Evolutionary conservation across 2,113 vertebrate genomes (phyloP).

Genomic region (Larimichthys crocea): DNA sequence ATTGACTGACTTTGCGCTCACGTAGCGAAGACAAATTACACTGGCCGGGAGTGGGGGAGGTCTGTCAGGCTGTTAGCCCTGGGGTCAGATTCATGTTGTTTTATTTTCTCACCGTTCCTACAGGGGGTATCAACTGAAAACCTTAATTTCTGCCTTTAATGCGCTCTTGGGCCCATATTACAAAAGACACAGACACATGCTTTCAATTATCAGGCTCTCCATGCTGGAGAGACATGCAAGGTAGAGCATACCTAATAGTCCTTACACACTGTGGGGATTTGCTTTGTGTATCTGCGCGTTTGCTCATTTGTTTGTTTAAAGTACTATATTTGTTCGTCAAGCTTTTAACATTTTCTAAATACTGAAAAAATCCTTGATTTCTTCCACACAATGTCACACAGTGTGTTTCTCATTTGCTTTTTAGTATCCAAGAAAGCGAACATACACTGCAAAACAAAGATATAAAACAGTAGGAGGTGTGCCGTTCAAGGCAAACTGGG

Average conservation of each 20-base stretch:
- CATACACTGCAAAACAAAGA: constrained; percentile 73
- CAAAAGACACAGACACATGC: constrained; percentile 68
- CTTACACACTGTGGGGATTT: constrained; percentile 46
- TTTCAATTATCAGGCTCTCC: constrained; percentile 66
- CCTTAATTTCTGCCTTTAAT: constrained; percentile 72
- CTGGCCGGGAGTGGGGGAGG: constrained; percentile 78
- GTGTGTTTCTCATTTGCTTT: constrained; percentile 71
- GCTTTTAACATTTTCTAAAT: constrained; percentile 13
- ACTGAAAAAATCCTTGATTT: constrained; percentile 33
- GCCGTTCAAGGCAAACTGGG: constrained; percentile 69
- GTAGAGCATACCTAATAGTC: constrained; percentile 42
- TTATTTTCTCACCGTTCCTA: constrained; percentile 83
- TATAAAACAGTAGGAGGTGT: constrained; percentile 81
- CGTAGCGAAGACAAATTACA: constrained; percentile 87
- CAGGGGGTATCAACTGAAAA: constrained; percentile 76
- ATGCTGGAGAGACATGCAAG: constrained; percentile 42
- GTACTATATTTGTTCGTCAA: constrained; percentile 21
- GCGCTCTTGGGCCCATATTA: constrained; percentile 59
- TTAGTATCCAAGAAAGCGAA: constrained; percentile 71
- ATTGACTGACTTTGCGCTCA: constrained; percentile 86
- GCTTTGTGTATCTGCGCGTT: constrained; percentile 4
- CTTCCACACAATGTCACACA: constrained; percentile 35
- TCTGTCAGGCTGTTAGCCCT: constrained; percentile 83
- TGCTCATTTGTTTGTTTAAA: constrained; percentile 43
- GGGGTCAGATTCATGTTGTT: constrained; percentile 84